phyloP scores from a whole-genome alignment of 1,140 invertebrate genomes.

The Cydia amplana region DNA sequence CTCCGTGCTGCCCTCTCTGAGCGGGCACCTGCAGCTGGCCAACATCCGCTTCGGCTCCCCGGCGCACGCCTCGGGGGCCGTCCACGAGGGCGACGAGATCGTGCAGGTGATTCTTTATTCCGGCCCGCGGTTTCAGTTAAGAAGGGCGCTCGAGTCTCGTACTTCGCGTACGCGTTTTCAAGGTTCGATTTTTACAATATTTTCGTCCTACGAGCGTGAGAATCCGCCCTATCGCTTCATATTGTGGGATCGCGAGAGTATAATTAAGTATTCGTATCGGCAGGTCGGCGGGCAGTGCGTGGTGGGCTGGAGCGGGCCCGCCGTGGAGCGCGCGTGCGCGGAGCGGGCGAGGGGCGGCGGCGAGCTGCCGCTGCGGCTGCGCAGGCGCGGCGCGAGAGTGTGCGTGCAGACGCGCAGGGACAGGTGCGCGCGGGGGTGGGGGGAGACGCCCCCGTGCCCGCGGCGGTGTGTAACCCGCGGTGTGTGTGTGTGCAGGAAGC shows the following conservation, averaged over 20 bases:
- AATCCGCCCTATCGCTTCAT: no score
- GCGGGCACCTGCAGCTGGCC: conserved; percentile 91
- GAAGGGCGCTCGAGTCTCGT: no score
- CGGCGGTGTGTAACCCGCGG: no score
- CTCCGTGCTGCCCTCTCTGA: conserved; percentile 90
- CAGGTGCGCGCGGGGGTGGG: background rate
- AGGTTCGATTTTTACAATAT: no score
- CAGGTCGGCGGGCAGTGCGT: conserved; percentile 53
- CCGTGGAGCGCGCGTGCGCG: conserved; percentile 38
- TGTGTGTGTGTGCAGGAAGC: background rate
- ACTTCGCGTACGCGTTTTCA: no score
- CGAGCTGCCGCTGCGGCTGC: conserved; percentile 51
- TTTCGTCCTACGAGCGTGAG: no score
- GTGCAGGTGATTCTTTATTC: conserved; percentile 83
- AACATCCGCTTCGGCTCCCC: conserved; percentile 92
- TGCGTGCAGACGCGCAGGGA: conserved; percentile 33
- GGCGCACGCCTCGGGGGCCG: conserved; percentile 92
- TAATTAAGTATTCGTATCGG: no score
- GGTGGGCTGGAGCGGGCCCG: conserved; percentile 53
- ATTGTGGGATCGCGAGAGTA: no score
- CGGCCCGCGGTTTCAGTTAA: no score
- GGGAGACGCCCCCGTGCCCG: no score
- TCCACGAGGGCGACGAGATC: conserved; percentile 96
- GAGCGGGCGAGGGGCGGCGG: conserved; percentile 23
- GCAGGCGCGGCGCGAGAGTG: conserved; percentile 40